Evolutionary conservation across 2,797 vertebrate species (phyloP).

Genomic region (Phoeniculus purpureus): DNA sequence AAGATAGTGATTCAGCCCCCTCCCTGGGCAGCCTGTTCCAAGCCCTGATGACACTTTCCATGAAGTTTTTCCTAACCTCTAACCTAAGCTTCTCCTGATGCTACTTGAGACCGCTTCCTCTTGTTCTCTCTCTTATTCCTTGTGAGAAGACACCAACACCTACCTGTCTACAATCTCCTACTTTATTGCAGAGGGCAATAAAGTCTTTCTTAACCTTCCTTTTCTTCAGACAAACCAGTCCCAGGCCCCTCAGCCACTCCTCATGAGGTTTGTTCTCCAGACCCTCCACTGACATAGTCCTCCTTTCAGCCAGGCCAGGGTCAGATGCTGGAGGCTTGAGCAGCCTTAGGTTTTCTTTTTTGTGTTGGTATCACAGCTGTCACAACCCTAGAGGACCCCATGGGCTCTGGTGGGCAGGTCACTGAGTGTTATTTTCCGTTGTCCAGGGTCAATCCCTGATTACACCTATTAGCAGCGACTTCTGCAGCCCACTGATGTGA

Average conservation of each 20-base stretch:
- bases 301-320: neutral
- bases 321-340: neutral
- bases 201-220: too few relatives aligned
- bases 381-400: rapidly evolving
- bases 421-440: rapidly evolving
- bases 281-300: too few relatives aligned
- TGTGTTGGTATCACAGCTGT: rapidly evolving
- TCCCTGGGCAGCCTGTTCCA: too few relatives aligned
- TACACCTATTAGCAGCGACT: too few relatives aligned
- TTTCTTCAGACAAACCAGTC: too few relatives aligned
- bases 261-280: too few relatives aligned
- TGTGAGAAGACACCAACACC: neutral
- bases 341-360: neutral
- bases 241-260: too few relatives aligned
- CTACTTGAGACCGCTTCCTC: neutral
- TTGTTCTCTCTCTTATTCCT: neutral
- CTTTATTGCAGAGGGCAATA: too few relatives aligned
- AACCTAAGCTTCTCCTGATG: neutral
- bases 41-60: too few relatives aligned
- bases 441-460: neutral
- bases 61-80: too few relatives aligned
- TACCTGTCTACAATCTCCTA: too few relatives aligned
- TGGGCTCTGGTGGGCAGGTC: rapidly evolving
- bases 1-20: too few relatives aligned
- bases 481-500: neutral